Evolutionary conservation across 2,888 invertebrate genomes (phyloP), one percentile per base, ranked within the genome.

Genomic region (Operophtera brumata): DNA sequence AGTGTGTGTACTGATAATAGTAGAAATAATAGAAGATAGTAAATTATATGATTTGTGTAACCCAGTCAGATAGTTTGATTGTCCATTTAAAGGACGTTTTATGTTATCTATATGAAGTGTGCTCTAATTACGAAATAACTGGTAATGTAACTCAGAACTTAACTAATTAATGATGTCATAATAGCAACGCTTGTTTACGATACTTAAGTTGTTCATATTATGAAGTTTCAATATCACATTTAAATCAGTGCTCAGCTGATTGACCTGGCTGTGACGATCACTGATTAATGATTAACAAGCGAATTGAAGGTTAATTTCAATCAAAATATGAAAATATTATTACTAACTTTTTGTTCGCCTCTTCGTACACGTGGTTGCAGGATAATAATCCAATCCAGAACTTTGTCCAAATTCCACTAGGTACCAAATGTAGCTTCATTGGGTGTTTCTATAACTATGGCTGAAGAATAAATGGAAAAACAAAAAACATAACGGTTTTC

Each of bases 61-160:
- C 59, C 64, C 65, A 70, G 47, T 66, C 59, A 66, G 65, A 66
- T 69, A 49, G 61, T 43, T 36, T 50, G 54, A 61, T 59, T 61
- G 58, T 47, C 28, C 34, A 61, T 51, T 54, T 7, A 49, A 51
- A 59, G 60, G 50, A 39, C 47, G 49, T 47, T 54, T 20, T 52
- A 25, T 36, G 36, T 54, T 63, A 62, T 59, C 58, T 47, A 25
- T 49, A 56, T 28, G 34, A 43, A 54, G 49, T 43, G 51, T 37
- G 49, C 54, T 56, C 53, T 43, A 47, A 58, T 61, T 59, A 57
- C 57, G 45, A 51, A 62, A 58, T 59, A 44, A 45, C 47, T 48
- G 25, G 32, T 44, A 35, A 30, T 30, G 35, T 12, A 20, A 30
- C 2, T 43, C 11, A 9, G 14, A 11, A 28, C 8, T 25, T 14